Evolutionary conservation across 2,113 vertebrate genomes (phyloP).

Genomic region (Gnathonemus echidnorhynchus): DNA sequence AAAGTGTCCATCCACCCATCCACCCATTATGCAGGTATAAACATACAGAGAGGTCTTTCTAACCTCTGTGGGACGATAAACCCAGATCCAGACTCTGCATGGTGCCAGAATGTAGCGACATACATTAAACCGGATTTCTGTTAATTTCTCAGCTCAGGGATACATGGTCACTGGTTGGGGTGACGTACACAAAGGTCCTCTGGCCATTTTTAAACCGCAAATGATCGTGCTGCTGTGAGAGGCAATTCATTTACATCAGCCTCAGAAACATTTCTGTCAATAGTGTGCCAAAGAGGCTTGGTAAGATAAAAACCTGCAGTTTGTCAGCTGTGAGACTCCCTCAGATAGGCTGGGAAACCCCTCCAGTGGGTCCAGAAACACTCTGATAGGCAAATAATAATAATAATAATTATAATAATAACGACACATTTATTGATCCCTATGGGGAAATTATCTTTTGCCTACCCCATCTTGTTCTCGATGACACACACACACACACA

Average conservation of each 20-base stretch:
- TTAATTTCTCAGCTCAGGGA: not conserved
- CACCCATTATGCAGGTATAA: not conserved
- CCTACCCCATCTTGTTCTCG: not conserved
- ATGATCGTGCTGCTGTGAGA: not conserved
- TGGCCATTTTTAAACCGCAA: not conserved
- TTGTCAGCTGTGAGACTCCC: not conserved
- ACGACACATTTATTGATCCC: not conserved
- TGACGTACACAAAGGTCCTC: not conserved
- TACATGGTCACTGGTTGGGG: not conserved
- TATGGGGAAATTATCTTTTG: not conserved
- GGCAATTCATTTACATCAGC: not conserved
- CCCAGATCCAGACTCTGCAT: not conserved
- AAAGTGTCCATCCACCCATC: not conserved
- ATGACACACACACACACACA: not conserved
- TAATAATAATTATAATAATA: not conserved
- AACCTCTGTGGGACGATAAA: not conserved
- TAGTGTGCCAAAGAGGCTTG: not conserved
- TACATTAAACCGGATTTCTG: not conserved
- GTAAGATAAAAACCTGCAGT: not conserved
- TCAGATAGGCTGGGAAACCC: not conserved
- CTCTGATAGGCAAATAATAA: not conserved
- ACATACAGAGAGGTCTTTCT: not conserved
- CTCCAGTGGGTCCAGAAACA: not conserved
- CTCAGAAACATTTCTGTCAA: not conserved
- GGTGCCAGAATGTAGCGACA: not conserved